Evolutionary conservation across 2,888 invertebrate species (phyloP), one percentile per base, ranked within the genome.

Genomic region (Siphlonurus alternatus): DNA sequence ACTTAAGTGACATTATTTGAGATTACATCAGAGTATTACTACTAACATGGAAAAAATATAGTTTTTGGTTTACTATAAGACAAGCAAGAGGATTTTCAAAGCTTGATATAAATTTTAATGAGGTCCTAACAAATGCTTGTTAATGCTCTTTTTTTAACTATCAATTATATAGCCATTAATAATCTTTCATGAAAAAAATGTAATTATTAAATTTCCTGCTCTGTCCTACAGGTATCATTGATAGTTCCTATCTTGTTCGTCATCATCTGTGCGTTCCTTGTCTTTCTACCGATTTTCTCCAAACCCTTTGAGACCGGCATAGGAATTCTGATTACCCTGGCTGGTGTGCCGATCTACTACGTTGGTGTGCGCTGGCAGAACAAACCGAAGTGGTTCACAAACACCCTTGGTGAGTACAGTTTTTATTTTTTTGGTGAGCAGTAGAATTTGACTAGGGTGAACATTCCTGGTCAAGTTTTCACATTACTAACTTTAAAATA

Each of bases 341-440:
- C 87, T 24, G 93, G 93, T 1, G 80, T 93, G 66, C 93, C 93
- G 0, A 86, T 88, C 22, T 93, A 92, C 76, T 85, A 82, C 70
- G 71, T 84, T 1, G 85, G 91, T 53, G 83, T 93, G 54, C 79
- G 78, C 63, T 83, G 85, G 81, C 79, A 81, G 70, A 76, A 79
- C 54, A 86, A 85, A 71, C 90, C 90, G 0, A 69, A 74, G 25
- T 79, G 79, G 74, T 79, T 89, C 67, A 75, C 77, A 63, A 75
- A 74, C 25, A 68, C 79, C 18, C 83, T 87, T 71, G 76, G 89
- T 89, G 76, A 80, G 80, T 77, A 59, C 19, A 23, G 53, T 51
- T 62, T 54, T 38, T 1, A 20, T 20, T 62, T 19, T 3, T 63
- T 22, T 25, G 23, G 24, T n/a, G n/a, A n/a, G n/a, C n/a, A n/a